phyloP scores from a whole-genome alignment of 2,888 invertebrate genomes.

The Tachina lurida region DNA sequence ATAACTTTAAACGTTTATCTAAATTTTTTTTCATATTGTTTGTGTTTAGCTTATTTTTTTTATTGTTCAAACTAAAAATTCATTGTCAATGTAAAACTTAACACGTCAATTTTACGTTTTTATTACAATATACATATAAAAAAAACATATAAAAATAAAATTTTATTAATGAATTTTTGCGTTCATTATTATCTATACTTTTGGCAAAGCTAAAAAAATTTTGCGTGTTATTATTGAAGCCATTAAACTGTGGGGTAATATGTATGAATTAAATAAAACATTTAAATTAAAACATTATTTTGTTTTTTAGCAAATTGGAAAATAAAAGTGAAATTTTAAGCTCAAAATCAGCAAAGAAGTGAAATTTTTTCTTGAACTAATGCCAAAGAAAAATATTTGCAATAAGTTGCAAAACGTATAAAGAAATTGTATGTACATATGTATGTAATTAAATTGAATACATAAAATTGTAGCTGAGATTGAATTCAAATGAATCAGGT shows the following conservation, averaged over 20 bases:
- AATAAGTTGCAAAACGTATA: not conserved
- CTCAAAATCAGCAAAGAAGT: conserved; percentile 20
- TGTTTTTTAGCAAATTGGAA: conserved; percentile 24
- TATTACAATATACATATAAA: not conserved
- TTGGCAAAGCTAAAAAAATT: conserved; percentile 17
- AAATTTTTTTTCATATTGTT: not conserved
- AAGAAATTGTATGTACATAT: not conserved
- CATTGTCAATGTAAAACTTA: conserved; percentile 41
- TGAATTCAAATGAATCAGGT: too few species aligned
- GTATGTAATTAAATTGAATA: not conserved
- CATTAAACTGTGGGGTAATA: conserved; percentile 5
- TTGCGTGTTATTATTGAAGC: conserved; percentile 23
- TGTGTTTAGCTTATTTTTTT: not conserved
- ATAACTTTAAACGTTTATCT: not conserved
- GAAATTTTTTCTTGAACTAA: conserved; percentile 43
- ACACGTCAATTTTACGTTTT: conserved; percentile 26
- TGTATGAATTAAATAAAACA: conserved; percentile 3
- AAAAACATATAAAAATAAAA: too few species aligned
- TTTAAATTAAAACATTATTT: conserved; percentile 3
- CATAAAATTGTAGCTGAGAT: not conserved
- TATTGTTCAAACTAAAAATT: conserved; percentile 10
- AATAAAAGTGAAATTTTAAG: conserved; percentile 55
- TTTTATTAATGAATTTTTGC: not conserved
- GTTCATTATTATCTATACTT: conserved; percentile 17
- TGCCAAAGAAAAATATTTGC: conserved; percentile 29